Conservation (phyloP, 2,797 vertebrate genomes). For the Cirrhinus mrigala region DNA sequence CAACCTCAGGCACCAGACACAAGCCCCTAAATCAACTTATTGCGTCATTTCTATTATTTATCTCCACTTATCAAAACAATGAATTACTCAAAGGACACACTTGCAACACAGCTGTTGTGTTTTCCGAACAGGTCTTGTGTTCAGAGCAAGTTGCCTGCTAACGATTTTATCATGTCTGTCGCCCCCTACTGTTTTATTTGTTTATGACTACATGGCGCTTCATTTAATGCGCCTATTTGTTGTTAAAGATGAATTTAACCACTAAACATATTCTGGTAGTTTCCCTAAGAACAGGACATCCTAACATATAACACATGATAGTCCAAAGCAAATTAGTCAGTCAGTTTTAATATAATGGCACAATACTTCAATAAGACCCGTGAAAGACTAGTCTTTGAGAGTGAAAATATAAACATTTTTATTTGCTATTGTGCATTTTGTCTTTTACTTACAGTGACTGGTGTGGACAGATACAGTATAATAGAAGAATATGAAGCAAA, state of each 20-base stretch:
- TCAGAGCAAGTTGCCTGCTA: not conserved
- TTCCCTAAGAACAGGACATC: not conserved
- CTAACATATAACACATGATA: not conserved
- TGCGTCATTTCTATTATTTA: slow-evolving; percentile 51
- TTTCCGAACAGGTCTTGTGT: not conserved
- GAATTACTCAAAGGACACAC: slow-evolving; percentile 61
- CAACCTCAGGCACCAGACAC: slow-evolving; percentile 84
- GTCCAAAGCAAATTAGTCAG: not conserved
- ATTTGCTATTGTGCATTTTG: slow-evolving; percentile 17
- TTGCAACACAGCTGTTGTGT: slow-evolving; percentile 10
- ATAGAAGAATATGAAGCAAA: slow-evolving; percentile 33
- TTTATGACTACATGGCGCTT: not conserved
- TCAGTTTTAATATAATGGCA: not conserved
- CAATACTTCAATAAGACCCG: not conserved
- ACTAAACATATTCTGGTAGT: not conserved
- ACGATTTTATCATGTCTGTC: not conserved
- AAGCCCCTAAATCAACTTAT: slow-evolving; percentile 82
- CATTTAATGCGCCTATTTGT: not conserved
- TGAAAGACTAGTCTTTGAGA: not conserved
- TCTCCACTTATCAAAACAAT: slow-evolving; percentile 71
- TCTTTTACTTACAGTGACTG: slow-evolving; percentile 30
- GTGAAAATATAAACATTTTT: slow-evolving; percentile 6
- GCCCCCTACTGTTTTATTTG: slow-evolving; percentile 19
- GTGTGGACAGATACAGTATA: slow-evolving; percentile 1
- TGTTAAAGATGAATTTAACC: not conserved